Evolutionary conservation across 2,797 vertebrate species (phyloP).

Genomic region (Mormyrus hasselquistii): DNA sequence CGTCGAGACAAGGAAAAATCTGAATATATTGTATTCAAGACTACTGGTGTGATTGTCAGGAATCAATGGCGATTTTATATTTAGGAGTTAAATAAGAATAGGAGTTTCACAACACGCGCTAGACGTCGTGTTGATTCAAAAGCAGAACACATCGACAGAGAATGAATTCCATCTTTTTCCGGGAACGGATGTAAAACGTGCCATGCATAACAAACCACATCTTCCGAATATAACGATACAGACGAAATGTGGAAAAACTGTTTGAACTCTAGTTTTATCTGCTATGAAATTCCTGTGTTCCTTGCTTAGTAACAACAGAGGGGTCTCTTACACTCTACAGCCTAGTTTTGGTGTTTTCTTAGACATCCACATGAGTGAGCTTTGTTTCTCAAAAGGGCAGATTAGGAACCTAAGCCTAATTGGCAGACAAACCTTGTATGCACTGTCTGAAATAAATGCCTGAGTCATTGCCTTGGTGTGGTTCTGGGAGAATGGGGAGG

Average conservation of each 20-base stretch:
- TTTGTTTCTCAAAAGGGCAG: slow-evolving; percentile 1
- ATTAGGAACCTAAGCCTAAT: neutral
- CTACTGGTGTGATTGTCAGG: neutral
- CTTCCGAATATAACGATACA: neutral
- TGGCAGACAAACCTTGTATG: neutral
- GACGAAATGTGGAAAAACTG: neutral
- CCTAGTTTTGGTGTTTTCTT: neutral
- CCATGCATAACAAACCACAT: neutral
- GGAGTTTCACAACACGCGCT: neutral
- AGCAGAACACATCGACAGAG: neutral
- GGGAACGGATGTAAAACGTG: neutral
- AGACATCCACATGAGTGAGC: slow-evolving; percentile 4
- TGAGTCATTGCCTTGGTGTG: neutral
- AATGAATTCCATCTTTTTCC: neutral
- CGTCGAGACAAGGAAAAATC: neutral
- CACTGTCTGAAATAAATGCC: slow-evolving; percentile 5
- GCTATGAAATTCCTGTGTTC: neutral
- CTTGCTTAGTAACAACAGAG: neutral
- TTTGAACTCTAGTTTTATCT: neutral
- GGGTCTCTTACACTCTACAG: neutral
- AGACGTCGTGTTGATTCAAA: neutral
- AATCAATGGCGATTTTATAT: neutral
- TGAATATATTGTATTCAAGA: neutral
- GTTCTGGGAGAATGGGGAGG: neutral
- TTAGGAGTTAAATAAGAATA: neutral